These are phyloP conservation scores for Homarus gammarus DNA, from an alignment of 2,888 invertebrate genomes.

Conservation along the genomic window DNA sequence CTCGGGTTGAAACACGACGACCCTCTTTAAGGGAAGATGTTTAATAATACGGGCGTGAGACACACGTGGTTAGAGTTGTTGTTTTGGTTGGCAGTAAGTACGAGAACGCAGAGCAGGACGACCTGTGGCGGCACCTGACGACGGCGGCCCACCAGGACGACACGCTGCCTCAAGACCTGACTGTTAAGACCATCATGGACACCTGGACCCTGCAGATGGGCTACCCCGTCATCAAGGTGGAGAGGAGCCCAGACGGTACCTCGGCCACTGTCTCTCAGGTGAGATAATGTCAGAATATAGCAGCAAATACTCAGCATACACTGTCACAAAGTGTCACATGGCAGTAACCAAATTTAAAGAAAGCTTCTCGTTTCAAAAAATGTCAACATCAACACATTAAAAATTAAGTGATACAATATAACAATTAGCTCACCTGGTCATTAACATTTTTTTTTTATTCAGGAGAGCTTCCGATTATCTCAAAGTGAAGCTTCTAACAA, in stretches of 20 bases:
- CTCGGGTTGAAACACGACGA: not conserved
- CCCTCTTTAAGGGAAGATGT: too few relatives aligned
- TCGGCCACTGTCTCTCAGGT: conserved; percentile 85
- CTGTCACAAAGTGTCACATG: not conserved
- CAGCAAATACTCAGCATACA: not conserved
- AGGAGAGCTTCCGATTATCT: conserved; percentile 85
- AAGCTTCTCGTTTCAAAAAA: too few relatives aligned
- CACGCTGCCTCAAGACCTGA: conserved; percentile 82
- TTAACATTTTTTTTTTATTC: conserved; percentile 74
- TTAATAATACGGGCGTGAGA: too few relatives aligned
- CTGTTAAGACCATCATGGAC: conserved; percentile 87
- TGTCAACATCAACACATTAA: too few relatives aligned
- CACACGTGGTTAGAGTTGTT: not conserved
- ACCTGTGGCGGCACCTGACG: conserved; percentile 88
- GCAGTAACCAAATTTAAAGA: too few relatives aligned
- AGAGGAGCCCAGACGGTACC: conserved; percentile 82
- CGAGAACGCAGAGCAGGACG: conserved; percentile 88
- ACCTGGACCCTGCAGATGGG: conserved; percentile 92
- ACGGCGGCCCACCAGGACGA: conserved; percentile 84
- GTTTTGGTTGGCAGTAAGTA: conserved; percentile 82
- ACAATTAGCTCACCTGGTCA: too few relatives aligned
- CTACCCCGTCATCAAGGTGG: conserved; percentile 86
- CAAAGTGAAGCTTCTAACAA: conserved; percentile 79
- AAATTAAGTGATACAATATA: too few relatives aligned
- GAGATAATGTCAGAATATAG: not conserved